Evolutionary conservation across 2,113 vertebrate species (phyloP), one percentile per base, ranked within the genome.

Genomic region (Erythrolamprus reginae): DNA sequence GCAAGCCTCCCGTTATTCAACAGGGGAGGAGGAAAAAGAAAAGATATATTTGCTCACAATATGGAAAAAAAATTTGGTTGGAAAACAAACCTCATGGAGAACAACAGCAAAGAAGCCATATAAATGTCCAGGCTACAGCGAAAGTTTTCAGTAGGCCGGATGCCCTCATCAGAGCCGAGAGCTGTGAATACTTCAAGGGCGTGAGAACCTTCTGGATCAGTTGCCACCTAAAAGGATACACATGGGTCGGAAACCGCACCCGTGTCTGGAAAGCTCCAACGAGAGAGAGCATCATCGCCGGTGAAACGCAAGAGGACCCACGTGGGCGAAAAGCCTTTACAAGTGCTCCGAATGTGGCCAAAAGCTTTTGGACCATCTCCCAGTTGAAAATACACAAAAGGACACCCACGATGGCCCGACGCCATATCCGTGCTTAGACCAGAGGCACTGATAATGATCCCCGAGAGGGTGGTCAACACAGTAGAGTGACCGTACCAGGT

Each of bases 321-420:
- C 33, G 93, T 91, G 19, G 93, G 92, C 82, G 92, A 96, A 96
- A 95, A 86, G n/a, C n/a, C 93, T 93, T 1, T 95, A 92, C 1
- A 26, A 52, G 15, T 94, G 94, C 70, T 92, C 19, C 33, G 89
- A 95, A 91, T 95, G 95, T 90, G 95, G 95, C 19, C 94, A 95
- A 45, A 91, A 90, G 92, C 33, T 95, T 96, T 23, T 89, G 93
- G 12, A 93, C 92, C 83, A 95, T 92, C 84, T 88, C 89, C 26
- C 93, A 94, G 86, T 92, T 96, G 0, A 24, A 93, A 0, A 61
- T 92, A 70, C 95, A 96, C 38, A 90, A 95, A 77, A 91, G 45
- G 89, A 90, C 89, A 4, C 89, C 38, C 56, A 86, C 89, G 38
- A 15, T 38, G 65, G 65, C 33, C 15, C 8, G 70, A 42, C 7